These are phyloP conservation scores for Drosophila pallidifrons DNA, from an alignment of 1,140 invertebrate genomes.

Conservation along the genomic window DNA sequence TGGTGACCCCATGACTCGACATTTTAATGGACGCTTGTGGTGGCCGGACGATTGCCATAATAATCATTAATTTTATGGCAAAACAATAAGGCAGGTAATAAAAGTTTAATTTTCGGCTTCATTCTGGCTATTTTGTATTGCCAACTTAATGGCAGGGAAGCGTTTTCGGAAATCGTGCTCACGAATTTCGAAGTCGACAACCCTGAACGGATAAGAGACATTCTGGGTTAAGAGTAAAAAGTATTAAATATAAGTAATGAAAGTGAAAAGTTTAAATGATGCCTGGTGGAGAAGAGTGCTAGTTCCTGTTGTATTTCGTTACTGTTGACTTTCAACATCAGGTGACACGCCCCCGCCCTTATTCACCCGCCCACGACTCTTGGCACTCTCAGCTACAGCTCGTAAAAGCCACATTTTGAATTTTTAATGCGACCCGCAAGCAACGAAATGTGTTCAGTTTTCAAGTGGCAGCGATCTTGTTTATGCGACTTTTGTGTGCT, in stretches of 20 bases:
- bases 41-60: conserved; percentile 75
- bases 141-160: conserved; percentile 42
- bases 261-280: conserved; percentile 79
- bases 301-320: conserved; percentile 14
- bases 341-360: conserved; percentile 23
- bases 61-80: conserved; percentile 83
- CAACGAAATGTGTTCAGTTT: conserved; percentile 62
- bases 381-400: conserved; percentile 36
- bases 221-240: conserved; percentile 35
- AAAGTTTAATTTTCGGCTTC: conserved; percentile 79
- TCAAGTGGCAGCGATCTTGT: conserved; percentile 79
- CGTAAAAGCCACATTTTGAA: conserved; percentile 78
- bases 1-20: conserved; percentile 51
- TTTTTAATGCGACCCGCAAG: conserved; percentile 66
- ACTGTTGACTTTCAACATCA: conserved; percentile 36
- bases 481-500: conserved; percentile 63
- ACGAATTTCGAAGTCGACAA: conserved; percentile 22
- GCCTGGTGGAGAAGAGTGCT: conserved; percentile 8
- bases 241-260: conserved; percentile 79
- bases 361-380: background rate
- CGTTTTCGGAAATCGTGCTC: conserved; percentile 12
- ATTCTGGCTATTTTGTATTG: conserved; percentile 45
- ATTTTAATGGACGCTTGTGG: conserved; percentile 76
- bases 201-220: conserved; percentile 30
- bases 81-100: conserved; percentile 83